These are phyloP conservation scores for Heteromormyrus szaboi DNA, from an alignment of 2,797 vertebrate species.

Conservation along the genomic window DNA sequence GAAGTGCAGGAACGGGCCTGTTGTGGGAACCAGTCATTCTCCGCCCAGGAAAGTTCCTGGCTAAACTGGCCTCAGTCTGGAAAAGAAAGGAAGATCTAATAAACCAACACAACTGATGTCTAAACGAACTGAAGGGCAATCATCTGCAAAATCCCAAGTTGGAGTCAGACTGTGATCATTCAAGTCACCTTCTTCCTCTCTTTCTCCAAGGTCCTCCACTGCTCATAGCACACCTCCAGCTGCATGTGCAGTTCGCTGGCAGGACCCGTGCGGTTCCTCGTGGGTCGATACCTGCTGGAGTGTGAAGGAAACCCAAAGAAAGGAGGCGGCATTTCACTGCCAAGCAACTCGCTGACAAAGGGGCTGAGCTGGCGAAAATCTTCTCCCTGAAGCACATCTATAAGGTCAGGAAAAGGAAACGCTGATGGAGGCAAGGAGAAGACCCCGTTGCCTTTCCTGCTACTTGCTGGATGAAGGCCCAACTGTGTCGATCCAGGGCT, in stretches of 20 bases:
- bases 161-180: neutral
- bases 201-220: constrained; percentile 55
- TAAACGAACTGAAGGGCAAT: neutral
- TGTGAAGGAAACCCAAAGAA: constrained; percentile 42
- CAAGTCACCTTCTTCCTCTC: constrained; percentile 56
- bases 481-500: constrained; percentile 30
- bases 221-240: constrained; percentile 54
- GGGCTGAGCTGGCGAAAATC: constrained; percentile 42
- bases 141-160: neutral
- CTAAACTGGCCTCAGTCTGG: constrained; percentile 74
- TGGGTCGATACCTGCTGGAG: constrained; percentile 28
- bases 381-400: constrained; percentile 40
- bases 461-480: constrained; percentile 17
- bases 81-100: constrained; percentile 9
- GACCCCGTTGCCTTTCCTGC: neutral
- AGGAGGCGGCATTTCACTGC: constrained; percentile 37
- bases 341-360: constrained; percentile 38
- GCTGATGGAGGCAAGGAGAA: constrained; percentile 32
- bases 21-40: constrained; percentile 61
- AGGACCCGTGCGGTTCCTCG: constrained; percentile 45
- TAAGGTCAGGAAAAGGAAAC: constrained; percentile 44
- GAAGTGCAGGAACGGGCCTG: constrained; percentile 63
- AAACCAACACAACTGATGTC: neutral
- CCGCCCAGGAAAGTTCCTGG: constrained; percentile 70
- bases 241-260: constrained; percentile 44